These are phyloP conservation scores for Whitmania pigra DNA, from an alignment of 1,140 invertebrate genomes.

Conservation along the genomic window DNA sequence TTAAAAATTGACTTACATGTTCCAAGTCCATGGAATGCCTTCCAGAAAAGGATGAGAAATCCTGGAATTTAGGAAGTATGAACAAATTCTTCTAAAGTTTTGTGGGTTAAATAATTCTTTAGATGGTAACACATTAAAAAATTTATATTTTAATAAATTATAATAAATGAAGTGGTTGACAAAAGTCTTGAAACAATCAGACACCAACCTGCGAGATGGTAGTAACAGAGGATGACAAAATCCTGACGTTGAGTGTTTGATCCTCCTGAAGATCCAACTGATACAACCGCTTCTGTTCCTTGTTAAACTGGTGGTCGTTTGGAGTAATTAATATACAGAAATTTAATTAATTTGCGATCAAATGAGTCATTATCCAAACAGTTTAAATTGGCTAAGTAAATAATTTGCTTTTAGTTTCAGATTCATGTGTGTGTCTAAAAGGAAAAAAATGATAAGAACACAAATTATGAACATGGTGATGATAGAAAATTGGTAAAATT, in stretches of 20 bases:
- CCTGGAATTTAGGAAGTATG: not conserved
- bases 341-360: too few relatives aligned
- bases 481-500: not conserved
- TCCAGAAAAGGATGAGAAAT: constrained; percentile 27
- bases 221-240: constrained; percentile 27
- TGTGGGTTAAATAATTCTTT: too few relatives aligned
- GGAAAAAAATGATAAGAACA: not conserved
- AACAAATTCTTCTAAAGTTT: too few relatives aligned
- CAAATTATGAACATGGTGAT: not conserved
- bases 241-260: constrained; percentile 35
- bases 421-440: too few relatives aligned
- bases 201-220: constrained; percentile 20
- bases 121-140: not conserved
- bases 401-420: too few relatives aligned
- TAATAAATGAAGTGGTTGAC: not conserved
- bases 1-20: constrained; percentile 28
- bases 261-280: constrained; percentile 42
- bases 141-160: not conserved
- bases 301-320: constrained; percentile 25
- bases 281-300: constrained; percentile 42
- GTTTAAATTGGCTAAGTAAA: too few relatives aligned
- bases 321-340: too few relatives aligned
- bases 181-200: not conserved
- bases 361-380: too few relatives aligned
- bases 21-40: constrained; percentile 38